Percentiles rank a stretch among this genome's conserved stretches.
These are phyloP conservation scores for Prorops nasuta DNA, from an alignment of 1,140 invertebrate species.

Conservation along the genomic window DNA sequence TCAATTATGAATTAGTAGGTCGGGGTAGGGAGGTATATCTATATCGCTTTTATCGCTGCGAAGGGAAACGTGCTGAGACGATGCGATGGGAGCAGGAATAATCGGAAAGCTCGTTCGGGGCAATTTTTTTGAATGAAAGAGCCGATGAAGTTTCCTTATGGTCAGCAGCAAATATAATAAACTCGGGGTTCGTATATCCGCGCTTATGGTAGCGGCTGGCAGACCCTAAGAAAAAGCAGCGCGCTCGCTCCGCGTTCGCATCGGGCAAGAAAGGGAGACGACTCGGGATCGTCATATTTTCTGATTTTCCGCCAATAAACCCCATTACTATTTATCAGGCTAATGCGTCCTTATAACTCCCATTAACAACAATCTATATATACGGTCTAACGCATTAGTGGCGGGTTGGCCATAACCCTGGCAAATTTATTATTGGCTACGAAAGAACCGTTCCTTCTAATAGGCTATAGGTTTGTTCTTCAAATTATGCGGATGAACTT, in stretches of 20 bases:
- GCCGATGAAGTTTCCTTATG: conserved; percentile 54
- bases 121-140: conserved; percentile 50
- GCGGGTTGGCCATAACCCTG: conserved; percentile 17
- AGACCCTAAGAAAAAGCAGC: conserved; percentile 43
- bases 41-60: not conserved
- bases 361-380: conserved; percentile 57
- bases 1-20: no score
- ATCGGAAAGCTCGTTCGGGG: conserved; percentile 34
- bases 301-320: conserved; percentile 58
- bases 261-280: conserved; percentile 34
- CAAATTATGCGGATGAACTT: no score
- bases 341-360: conserved; percentile 54
- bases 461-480: conserved; percentile 17
- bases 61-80: conserved; percentile 3
- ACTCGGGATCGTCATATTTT: conserved; percentile 48
- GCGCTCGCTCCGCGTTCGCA: conserved; percentile 3
- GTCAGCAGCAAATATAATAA: conserved; percentile 55
- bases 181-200: conserved; percentile 51
- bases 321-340: conserved; percentile 58
- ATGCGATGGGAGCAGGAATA: conserved; percentile 23
- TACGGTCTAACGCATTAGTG: conserved; percentile 43
- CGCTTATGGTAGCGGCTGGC: conserved; percentile 42
- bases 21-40: not conserved
- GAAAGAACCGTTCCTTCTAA: conserved; percentile 20
- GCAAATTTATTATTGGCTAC: conserved; percentile 35